A percentile compares a stretch with the other conserved stretches of the same genome.
phyloP scores from a whole-genome alignment of 2,888 invertebrate genomes.

The Protophormia terraenovae region DNA sequence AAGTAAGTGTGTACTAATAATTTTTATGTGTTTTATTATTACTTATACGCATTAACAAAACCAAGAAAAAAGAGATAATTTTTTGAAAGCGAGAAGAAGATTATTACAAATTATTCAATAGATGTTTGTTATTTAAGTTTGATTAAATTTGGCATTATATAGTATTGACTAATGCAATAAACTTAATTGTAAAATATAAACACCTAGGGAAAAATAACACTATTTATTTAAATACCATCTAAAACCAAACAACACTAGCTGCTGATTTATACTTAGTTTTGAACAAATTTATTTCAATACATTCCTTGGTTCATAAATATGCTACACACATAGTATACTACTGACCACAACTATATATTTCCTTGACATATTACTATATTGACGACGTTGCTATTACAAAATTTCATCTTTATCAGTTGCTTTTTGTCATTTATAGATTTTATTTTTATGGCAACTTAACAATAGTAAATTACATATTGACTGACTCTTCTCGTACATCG shows the following conservation, averaged over 20 bases:
- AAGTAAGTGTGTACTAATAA: slow-evolving; percentile 69
- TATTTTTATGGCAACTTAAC: slow-evolving; percentile 46
- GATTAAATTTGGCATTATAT: too few relatives aligned
- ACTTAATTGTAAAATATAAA: too few relatives aligned
- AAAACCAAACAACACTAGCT: not conserved
- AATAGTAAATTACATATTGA: slow-evolving; percentile 46
- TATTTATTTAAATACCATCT: not conserved
- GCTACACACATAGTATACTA: not conserved
- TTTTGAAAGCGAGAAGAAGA: too few relatives aligned
- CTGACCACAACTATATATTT: slow-evolving; percentile 40
- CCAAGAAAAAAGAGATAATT: too few relatives aligned
- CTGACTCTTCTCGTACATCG: not conserved
- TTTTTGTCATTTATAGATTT: slow-evolving; percentile 24
- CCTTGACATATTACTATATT: slow-evolving; percentile 30
- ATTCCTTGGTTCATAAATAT: not conserved
- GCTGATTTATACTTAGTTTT: not conserved
- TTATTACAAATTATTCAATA: too few relatives aligned
- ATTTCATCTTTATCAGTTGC: slow-evolving; percentile 39
- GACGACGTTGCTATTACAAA: slow-evolving; percentile 4
- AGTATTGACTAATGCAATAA: too few relatives aligned
- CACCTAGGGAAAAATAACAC: too few relatives aligned
- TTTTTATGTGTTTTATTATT: not conserved
- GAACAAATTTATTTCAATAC: slow-evolving; percentile 22
- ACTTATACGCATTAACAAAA: not conserved
- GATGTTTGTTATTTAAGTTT: too few relatives aligned